A percentile compares a stretch with the other conserved stretches of the same genome.
Conservation (phyloP, 2,888 invertebrate species). For the Platypus cylindrus region DNA sequence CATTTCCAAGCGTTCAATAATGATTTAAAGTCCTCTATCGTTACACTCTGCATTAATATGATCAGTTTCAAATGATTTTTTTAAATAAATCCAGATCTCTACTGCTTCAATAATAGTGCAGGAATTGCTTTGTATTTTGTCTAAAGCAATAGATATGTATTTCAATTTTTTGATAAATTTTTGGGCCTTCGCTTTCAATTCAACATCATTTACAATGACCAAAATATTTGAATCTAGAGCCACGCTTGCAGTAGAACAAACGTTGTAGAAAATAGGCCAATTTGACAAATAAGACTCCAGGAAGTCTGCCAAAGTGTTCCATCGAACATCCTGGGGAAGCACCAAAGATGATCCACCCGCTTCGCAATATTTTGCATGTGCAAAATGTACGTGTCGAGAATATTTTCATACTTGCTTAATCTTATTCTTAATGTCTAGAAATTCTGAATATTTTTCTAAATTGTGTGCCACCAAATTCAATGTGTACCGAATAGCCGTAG, state of each 20-base stretch:
- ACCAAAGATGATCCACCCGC: neutral
- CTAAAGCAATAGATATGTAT: conserved; percentile 6
- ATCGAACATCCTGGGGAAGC: conserved; percentile 7
- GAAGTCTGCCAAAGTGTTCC: no score
- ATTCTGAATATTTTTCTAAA: no score
- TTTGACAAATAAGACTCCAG: conserved; percentile 10
- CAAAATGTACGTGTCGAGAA: neutral
- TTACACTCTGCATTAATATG: no score
- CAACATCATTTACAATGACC: conserved; percentile 4
- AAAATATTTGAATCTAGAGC: conserved; percentile 9
- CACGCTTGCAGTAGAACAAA: no score
- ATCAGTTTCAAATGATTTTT: conserved; percentile 3
- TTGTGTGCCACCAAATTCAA: conserved; percentile 8
- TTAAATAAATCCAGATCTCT: conserved; percentile 2
- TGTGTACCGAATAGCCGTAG: conserved; percentile 9
- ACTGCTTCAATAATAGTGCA: conserved; percentile 4
- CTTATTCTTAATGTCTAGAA: neutral
- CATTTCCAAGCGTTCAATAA: conserved; percentile 12
- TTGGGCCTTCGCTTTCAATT: conserved; percentile 5
- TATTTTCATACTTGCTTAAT: conserved; percentile 1
- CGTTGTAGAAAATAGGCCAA: conserved; percentile 9
- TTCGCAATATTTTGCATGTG: conserved; percentile 2
- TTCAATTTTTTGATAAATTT: conserved; percentile 8
- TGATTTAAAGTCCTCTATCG: no score
- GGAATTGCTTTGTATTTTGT: no score